Base-by-base conservation (phyloP, 2,888 invertebrate genomes). In the Drosophila incognita region DNA sequence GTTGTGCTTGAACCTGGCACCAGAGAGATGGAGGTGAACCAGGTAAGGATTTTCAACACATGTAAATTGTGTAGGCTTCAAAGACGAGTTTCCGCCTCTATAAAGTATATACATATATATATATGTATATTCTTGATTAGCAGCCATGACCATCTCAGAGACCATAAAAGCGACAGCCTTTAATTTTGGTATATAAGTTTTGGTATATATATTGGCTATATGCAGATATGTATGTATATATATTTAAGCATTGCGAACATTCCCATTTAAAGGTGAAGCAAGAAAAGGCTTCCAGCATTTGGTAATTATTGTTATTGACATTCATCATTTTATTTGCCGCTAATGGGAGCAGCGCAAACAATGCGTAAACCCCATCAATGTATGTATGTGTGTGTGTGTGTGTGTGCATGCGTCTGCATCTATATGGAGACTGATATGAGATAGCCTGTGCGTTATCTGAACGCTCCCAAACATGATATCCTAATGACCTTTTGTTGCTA, bases 291-390 rank as follows among this genome's bases (percentile, higher is more conserved):
- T 2, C 29, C 46, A 72, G 64, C 54, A 57, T 56, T 69, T 42
- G 49, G 61, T 36, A 58, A 68, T 70, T 85, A 64, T 83, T 83
- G 82, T 62, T 85, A 66, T 83, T 81, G 84, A 77, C 84, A 82
- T 58, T 69, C 77, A 67, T 74, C 65, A 65, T 54, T 63, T 76
- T 56, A 57, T 64, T 71, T 61, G 42, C 52, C 38, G 52, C 56
- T 74, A 77, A 69, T 74, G 75, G 61, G 53, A 53, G 48, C 51
- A 57, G 35, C 36, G 40, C 35, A 54, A n/a, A 31, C 35, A 53
- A 35, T 18, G 46, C 15, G 35, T 40, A 52, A 60, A 53, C 65
- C 8, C 15, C 46, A 74, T 40, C 66, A 57, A 69, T 54, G 51
- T 6, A 40, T 42, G 2, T 46, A 36, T 58, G 4, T 21, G 33